Evolutionary conservation across 2,888 invertebrate species (phyloP), one percentile per base, ranked within the genome.

Genomic region (Biston betularia): DNA sequence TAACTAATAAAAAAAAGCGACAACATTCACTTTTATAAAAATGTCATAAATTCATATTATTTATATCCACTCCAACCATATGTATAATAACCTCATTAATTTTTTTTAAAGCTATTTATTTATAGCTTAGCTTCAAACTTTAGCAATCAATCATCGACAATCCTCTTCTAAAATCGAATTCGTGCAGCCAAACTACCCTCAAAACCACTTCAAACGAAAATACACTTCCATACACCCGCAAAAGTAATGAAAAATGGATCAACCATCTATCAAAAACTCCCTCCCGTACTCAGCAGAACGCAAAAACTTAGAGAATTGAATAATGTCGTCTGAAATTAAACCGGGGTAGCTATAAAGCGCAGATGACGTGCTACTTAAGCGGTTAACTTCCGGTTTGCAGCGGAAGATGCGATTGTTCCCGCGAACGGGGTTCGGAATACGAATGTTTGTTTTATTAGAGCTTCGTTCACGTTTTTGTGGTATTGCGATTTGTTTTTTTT

Each of bases 271-370:
- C 91, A 90, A 80, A 88, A 88, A 89, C 88, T 90, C 88, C 75
- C 78, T 75, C 75, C 76, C 79, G 80, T 78, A 82, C 75, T 85
- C 83, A 78, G 80, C 80, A 79, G 81, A 80, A 69, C 66, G 72
- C 71, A 75, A 92, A 91, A 92, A 91, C 87, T 89, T 88, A 83
- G 83, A 79, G 84, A 81, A 76, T 75, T 91, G 92, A 92, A 88
- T 90, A 92, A 92, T 90, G 92, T 90, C 87, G 84, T 81, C 80
- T 88, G 89, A 89, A 92, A 92, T 92, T 90, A 92, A 92, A 92
- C 87, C 86, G 83, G 73, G 24, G 72, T 74, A 77, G 89, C 90
- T 81, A 91, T 92, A 91, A 92, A 89, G 87, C 84, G 86, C 92
- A 92, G 89, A 90, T 91, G 92, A 88, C 90, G 90, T 77, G 81